These are phyloP conservation scores for Oceanodroma leucorhoa DNA, from an alignment of 2,797 vertebrate species.

Conservation along the genomic window DNA sequence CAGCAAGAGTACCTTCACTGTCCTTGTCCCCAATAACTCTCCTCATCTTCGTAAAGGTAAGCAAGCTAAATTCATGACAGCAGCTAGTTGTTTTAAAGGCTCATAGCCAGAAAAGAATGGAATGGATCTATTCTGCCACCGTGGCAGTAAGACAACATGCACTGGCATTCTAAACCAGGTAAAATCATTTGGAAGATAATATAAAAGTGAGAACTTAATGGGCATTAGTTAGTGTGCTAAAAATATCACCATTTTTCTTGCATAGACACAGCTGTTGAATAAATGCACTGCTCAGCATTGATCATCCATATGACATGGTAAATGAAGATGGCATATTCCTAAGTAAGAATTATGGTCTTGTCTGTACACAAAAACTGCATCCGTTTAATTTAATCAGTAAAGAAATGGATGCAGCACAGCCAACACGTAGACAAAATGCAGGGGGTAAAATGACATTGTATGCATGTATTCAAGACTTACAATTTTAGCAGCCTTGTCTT, in stretches of 20 bases:
- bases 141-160: neutral
- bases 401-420: neutral
- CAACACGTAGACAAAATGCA: neutral
- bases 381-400: neutral
- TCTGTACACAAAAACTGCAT: neutral
- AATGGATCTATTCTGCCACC: neutral
- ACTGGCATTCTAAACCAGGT: neutral
- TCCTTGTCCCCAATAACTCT: neutral
- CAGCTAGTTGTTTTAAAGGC: neutral
- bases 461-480: neutral
- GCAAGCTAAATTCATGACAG: neutral
- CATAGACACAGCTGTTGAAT: neutral
- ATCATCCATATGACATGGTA: neutral
- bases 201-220: neutral
- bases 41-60: neutral
- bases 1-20: neutral
- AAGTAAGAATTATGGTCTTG: neutral
- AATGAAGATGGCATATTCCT: neutral
- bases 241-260: neutral
- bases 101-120: neutral
- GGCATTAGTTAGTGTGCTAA: neutral
- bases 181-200: neutral
- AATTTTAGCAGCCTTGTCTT: neutral
- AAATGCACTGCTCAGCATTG: neutral
- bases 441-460: neutral